Base-by-base conservation (phyloP, 2,888 invertebrate genomes). In the Sinopyrophorus schimmeli region DNA sequence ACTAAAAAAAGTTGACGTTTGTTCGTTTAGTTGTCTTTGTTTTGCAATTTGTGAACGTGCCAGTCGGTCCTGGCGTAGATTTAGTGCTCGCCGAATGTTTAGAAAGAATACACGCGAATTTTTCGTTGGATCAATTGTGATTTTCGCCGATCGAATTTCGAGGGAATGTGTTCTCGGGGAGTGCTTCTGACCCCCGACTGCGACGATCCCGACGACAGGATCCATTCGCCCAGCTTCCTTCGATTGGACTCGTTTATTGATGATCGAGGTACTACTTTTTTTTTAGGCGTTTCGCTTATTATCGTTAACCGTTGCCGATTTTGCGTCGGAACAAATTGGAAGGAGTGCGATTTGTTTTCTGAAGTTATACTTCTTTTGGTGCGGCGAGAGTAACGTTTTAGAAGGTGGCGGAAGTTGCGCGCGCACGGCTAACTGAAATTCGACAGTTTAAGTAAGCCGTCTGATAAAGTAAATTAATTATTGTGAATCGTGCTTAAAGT, bases 221-320 rank as follows among this genome's bases (percentile, higher is more conserved):
- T 66, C 5, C 65, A 66, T 52, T 62, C 64, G n/a, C 68, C 69
- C 2, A 62, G 61, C 46, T 67, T 61, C 54, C 53, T 71, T 14
- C 61, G 66, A 47, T 61, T 71, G 7, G 63, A 70, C 55, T 71
- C 70, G 3, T 71, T 71, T 48, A 60, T 71, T 3, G 70, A 70
- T 47, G 68, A 66, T 35, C 64, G 34, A 47, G 38, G 44, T 44
- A 37, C 35, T 20, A 21, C 15, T 5, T 6, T 18, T 18, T 5
- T 6, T 18, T 5, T 6, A 5, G 5, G 5, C 9, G 9, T 21
- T 21, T 21, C 9, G 21, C 21, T 7, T 21, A 9, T 18, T 18
- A 4, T 18, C 6, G 18, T 18, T 4, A 18, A 18, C 4, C 4
- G 18, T 5, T 21, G 21, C n/a, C 21, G 21, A n/a, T 21, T 21